phyloP scores from a whole-genome alignment of 1,140 invertebrate species.

The Nixonia krombeini region DNA sequence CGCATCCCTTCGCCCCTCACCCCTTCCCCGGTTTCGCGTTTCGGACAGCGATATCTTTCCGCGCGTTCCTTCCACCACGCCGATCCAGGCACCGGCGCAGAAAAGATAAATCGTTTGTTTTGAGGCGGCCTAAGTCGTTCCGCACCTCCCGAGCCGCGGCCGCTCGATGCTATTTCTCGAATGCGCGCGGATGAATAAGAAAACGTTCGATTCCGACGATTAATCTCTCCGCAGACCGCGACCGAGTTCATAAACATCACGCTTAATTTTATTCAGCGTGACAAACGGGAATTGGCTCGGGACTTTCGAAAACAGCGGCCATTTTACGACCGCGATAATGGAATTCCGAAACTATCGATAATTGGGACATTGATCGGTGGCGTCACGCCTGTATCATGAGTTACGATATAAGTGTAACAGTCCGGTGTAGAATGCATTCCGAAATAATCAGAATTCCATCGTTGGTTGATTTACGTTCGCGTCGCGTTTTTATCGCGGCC shows the following conservation, averaged over 20 bases:
- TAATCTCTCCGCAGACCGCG: too few relatives aligned
- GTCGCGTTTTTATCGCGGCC: constrained; percentile 11
- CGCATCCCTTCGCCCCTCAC: constrained; percentile 15
- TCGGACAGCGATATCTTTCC: constrained; percentile 53
- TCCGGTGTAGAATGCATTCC: constrained; percentile 46
- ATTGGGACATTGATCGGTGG: constrained; percentile 64
- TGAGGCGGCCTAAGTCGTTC: constrained; percentile 54
- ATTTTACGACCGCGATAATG: constrained; percentile 66
- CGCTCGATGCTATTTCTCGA: too few relatives aligned
- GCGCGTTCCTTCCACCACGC: constrained; percentile 47
- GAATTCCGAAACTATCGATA: constrained; percentile 66
- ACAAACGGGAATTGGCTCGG: constrained; percentile 29
- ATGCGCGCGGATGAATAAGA: too few relatives aligned
- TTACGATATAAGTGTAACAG: constrained; percentile 42
- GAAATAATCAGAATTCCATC: constrained; percentile 46
- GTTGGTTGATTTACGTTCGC: constrained; percentile 31
- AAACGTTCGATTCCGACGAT: too few relatives aligned
- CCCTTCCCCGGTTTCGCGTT: too few relatives aligned
- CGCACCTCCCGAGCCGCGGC: constrained; percentile 41
- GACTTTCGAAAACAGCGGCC: constrained; percentile 59
- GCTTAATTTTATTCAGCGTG: not conserved
- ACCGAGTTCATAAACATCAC: not conserved
- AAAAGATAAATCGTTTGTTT: constrained; percentile 70
- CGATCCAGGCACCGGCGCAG: constrained; percentile 57
- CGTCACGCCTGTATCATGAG: constrained; percentile 45